These are phyloP conservation scores for Oryzias dopingdopingensis DNA, from an alignment of 2,797 vertebrate species.

Conservation along the genomic window DNA sequence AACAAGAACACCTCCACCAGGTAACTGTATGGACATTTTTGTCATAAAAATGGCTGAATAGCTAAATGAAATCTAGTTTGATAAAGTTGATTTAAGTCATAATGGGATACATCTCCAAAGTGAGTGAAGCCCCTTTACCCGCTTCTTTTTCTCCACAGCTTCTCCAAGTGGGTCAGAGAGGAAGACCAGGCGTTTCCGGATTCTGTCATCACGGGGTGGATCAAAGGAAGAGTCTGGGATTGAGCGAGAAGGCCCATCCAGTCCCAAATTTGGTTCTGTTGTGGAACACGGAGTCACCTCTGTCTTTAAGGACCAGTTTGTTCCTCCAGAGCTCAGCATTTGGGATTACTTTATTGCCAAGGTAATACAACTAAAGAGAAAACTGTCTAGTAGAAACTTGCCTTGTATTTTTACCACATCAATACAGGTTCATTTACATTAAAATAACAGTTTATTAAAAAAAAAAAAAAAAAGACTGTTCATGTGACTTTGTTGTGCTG, in stretches of 20 bases:
- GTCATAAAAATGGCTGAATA: constrained; percentile 30
- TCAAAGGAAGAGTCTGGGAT: constrained; percentile 75
- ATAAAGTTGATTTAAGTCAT: constrained; percentile 39
- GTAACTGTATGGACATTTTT: constrained; percentile 57
- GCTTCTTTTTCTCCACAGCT: constrained; percentile 47
- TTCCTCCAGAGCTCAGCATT: constrained; percentile 96
- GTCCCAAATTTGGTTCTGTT: constrained; percentile 56
- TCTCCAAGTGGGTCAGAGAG: constrained; percentile 78
- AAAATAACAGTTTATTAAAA: not conserved
- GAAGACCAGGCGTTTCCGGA: constrained; percentile 77
- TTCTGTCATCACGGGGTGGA: constrained; percentile 77
- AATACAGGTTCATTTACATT: not conserved
- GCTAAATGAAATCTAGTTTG: constrained; percentile 37
- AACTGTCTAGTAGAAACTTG: not conserved
- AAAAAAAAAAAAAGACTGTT: not conserved
- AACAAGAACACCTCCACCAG: constrained; percentile 71
- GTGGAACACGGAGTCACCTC: constrained; percentile 78
- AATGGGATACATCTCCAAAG: not conserved
- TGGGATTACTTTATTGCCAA: constrained; percentile 99
- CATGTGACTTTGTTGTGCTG: not conserved
- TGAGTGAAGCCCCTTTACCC: not conserved
- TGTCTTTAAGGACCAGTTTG: constrained; percentile 85
- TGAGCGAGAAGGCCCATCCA: constrained; percentile 63
- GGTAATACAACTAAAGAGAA: constrained; percentile 68
- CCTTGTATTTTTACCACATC: not conserved